phyloP scores from a whole-genome alignment of 2,797 vertebrate species.

The Etheostoma nigrum region DNA sequence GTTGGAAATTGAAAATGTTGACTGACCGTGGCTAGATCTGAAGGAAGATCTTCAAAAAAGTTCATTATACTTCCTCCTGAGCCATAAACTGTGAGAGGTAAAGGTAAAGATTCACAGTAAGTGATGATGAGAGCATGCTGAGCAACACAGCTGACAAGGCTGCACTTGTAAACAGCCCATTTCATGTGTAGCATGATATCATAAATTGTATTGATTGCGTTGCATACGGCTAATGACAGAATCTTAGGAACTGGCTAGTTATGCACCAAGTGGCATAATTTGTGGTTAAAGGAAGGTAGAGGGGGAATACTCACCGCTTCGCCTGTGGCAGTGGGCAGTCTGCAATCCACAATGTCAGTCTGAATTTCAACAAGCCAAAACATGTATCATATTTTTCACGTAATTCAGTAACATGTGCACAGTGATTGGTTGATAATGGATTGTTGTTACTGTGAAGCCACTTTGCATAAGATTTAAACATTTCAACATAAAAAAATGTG shows the following conservation, averaged over 20 bases:
- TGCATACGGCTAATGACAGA: conserved; percentile 58
- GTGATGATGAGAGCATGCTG: conserved; percentile 2
- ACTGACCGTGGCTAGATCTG: neutral
- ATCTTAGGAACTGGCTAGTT: conserved; percentile 41
- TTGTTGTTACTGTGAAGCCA: neutral
- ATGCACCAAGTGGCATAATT: conserved; percentile 37
- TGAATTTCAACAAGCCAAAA: conserved; percentile 9
- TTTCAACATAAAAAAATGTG: neutral
- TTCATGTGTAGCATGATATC: conserved; percentile 51
- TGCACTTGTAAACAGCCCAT: conserved; percentile 18
- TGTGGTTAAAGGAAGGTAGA: conserved; percentile 32
- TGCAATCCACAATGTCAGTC: neutral
- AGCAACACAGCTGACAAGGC: conserved; percentile 31
- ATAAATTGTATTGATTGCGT: conserved; percentile 47
- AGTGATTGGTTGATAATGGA: neutral
- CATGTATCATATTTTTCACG: neutral
- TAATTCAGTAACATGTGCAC: neutral
- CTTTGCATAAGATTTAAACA: neutral
- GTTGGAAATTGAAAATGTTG: neutral
- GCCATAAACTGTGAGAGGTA: conserved; percentile 9
- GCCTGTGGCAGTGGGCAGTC: conserved; percentile 1
- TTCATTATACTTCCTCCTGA: neutral
- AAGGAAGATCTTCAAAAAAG: neutral
- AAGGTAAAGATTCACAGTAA: neutral
- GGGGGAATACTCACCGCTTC: neutral